Evolutionary conservation across 2,888 invertebrate genomes (phyloP), one percentile per base, ranked within the genome.

Genomic region (Dolichopus griseipennis): DNA sequence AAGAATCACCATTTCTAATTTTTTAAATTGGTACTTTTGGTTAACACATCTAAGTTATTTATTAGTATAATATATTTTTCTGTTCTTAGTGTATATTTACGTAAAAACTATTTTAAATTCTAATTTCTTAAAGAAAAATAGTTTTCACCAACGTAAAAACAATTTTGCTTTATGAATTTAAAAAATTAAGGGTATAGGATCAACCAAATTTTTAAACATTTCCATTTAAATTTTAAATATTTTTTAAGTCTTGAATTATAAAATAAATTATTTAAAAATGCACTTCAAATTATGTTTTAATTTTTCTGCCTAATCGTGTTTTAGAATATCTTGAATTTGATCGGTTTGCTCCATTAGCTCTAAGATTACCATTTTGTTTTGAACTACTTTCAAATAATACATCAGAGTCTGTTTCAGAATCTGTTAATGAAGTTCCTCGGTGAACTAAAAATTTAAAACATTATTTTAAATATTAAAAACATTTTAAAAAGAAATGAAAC

Each of bases 401-500:
- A 79, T 93, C 92, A 0, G 92, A 93, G 74, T 93, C 93, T 0
- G 92, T 91, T 72, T 93, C 93, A 1, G 89, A 87, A 75, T 93
- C 93, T 0, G 91, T 87, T 68, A 88, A 76, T 67, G 86, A 88
- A 68, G 88, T 83, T 64, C 76, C 75, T 9, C 81, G 78, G 10
- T 75, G 74, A 73, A 78, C 81, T 76, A 64, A 65, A 70, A 78
- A 75, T 52, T 52, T n/a, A 18, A 67, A 64, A 62, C 61, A 68
- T n/a, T n/a, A n/a, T n/a, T n/a, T n/a, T n/a, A 34, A 64, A 70
- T 37, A 66, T 66, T 33, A 21, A 7, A 61, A 37, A 2, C 27
- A 27, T 27, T 27, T 27, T 67, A 65, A 68, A 66, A 62, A 12
- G 12, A 67, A 62, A 33, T 68, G 33, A 27, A 22, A 65, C 20